Evolutionary conservation across 2,888 invertebrate genomes (phyloP), one percentile per base, ranked within the genome.

Genomic region (Watsonalla cultraria): DNA sequence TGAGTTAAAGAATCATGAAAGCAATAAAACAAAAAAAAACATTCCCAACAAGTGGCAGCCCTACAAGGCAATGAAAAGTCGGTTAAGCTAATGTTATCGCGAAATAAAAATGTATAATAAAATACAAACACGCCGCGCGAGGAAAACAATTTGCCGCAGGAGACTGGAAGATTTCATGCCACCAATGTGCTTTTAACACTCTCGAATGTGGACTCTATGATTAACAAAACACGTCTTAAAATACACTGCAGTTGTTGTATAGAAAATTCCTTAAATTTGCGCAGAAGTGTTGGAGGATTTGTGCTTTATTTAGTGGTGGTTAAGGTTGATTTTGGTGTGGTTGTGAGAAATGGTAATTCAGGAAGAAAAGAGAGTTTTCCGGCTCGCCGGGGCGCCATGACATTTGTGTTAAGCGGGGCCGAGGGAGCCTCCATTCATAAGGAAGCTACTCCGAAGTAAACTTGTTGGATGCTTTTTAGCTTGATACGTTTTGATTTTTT

Each of bases 1-100:
- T 24, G 24, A 24, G 4, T 24, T 24, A 24, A 24, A 24, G 24
- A 24, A 24, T 24, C 24, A 24, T 24, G 55, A 53, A 47, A 56
- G 58, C 58, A 56, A 66, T 8, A 2, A 59, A 62, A 59, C 58
- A 54, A 55, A 54, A 55, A 60, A 60, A 65, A 72, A 72, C 64
- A 64, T 65, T 65, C 60, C 65, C 60, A 63, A 58, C 62, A 60
- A 65, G 77, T 58, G 86, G 60, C 89, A 90, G 73, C 90, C 90
- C 90, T 90, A 86, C 57, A 61, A 83, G 86, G 90, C 90, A 89
- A 90, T 90, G 90, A 90, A 90, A 90, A 90, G 89, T 90, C 90
- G 87, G 90, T 90, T 90, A 90, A 90, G 90, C 90, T 90, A 90
- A 90, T 90, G 90, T 90, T 90, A 90, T 90, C 90, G 90, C 84